These are phyloP conservation scores for Catostomus latipinnis DNA, from an alignment of 2,797 vertebrate genomes.

Conservation along the genomic window DNA sequence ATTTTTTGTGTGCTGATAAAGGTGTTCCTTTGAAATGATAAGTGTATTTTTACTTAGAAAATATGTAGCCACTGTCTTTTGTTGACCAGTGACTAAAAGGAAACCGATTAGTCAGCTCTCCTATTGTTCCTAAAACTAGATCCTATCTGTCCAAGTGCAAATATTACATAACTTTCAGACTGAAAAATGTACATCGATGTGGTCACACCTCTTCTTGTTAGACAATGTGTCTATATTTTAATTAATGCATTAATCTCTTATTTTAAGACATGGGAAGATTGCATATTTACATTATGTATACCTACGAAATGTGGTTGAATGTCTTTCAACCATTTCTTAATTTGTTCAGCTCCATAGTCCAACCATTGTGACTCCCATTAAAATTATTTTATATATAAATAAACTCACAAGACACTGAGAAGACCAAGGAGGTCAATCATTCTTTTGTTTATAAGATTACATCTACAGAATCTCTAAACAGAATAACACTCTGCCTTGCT, in stretches of 20 bases:
- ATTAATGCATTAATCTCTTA: not conserved
- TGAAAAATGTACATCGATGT: not conserved
- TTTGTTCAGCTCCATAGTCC: not conserved
- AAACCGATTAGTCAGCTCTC: conserved; percentile 12
- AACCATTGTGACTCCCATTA: conserved; percentile 19
- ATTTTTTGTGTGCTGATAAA: not conserved
- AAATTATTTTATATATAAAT: conserved; percentile 12
- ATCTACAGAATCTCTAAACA: no score
- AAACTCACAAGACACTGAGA: not conserved
- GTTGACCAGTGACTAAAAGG: not conserved
- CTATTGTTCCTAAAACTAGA: conserved; percentile 29
- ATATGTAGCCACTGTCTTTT: not conserved
- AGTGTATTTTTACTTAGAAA: not conserved
- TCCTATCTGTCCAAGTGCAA: not conserved
- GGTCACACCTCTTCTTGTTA: not conserved
- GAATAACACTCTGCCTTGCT: no score
- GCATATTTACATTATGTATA: not conserved
- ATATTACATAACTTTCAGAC: not conserved
- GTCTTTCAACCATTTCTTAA: not conserved
- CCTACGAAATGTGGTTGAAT: not conserved
- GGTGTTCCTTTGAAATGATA: not conserved
- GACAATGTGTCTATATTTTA: not conserved
- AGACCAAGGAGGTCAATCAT: not conserved
- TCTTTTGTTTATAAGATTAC: no score
- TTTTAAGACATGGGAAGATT: not conserved